These are phyloP conservation scores for Centruroides sculpturatus DNA, from an alignment of 1,140 invertebrate genomes.

Conservation along the genomic window DNA sequence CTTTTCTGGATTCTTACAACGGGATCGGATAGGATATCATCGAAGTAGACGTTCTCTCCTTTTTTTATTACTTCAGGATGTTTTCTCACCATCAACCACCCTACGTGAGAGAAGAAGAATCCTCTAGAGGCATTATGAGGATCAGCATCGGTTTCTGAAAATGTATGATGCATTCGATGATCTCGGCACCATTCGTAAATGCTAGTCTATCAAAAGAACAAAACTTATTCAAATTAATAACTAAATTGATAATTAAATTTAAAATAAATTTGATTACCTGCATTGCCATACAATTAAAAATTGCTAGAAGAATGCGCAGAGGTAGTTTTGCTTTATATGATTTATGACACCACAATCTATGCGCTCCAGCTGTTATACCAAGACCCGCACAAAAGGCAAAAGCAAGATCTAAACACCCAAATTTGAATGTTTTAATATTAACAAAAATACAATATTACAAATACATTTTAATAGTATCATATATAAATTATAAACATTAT, in stretches of 20 bases:
- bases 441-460: no score
- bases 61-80: slow-evolving; percentile 76
- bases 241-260: no score
- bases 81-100: slow-evolving; percentile 83
- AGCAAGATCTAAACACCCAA: slow-evolving; percentile 7
- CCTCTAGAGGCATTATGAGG: slow-evolving; percentile 87
- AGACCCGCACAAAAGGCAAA: slow-evolving; percentile 23
- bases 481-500: no score
- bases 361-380: slow-evolving; percentile 77
- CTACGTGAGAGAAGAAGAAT: slow-evolving; percentile 91
- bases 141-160: slow-evolving; percentile 86
- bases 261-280: slow-evolving; percentile 2
- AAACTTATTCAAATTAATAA: no score
- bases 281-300: slow-evolving; percentile 31
- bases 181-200: slow-evolving; percentile 84
- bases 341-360: slow-evolving; percentile 84
- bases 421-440: no score
- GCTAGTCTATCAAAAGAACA: slow-evolving; percentile 20
- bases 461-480: no score
- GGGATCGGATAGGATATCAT: slow-evolving; percentile 66
- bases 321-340: slow-evolving; percentile 88
- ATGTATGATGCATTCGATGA: slow-evolving; percentile 93
- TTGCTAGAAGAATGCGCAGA: slow-evolving; percentile 54
- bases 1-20: slow-evolving; percentile 72
- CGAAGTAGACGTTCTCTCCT: slow-evolving; percentile 67